These are phyloP conservation scores for Galeopterus variegatus DNA, from an alignment of 2,113 vertebrate genomes.

Conservation along the genomic window DNA sequence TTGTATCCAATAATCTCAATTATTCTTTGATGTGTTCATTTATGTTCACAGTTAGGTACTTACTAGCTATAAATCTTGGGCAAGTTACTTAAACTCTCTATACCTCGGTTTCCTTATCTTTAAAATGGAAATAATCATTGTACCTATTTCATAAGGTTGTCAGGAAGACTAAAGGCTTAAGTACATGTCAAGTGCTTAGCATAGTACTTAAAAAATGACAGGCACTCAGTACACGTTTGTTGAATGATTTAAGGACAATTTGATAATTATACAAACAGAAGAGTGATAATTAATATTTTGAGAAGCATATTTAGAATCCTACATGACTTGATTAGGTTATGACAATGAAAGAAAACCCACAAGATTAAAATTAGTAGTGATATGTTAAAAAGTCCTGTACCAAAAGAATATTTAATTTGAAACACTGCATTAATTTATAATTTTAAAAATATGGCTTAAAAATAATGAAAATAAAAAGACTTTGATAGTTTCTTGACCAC, in stretches of 20 bases:
- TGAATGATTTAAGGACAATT: slow-evolving; percentile 14
- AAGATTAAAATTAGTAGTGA: not conserved
- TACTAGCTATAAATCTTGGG: not conserved
- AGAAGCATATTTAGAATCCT: slow-evolving; percentile 17
- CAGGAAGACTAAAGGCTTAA: not conserved
- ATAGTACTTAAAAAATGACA: not conserved
- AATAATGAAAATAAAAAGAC: not conserved
- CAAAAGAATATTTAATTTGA: not conserved
- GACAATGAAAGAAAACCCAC: not conserved
- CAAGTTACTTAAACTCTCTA: not conserved
- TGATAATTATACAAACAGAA: not conserved
- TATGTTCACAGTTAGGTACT: not conserved
- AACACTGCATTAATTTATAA: not conserved
- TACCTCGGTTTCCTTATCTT: not conserved
- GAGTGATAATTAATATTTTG: not conserved
- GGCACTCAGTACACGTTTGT: not conserved
- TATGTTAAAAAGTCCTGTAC: not conserved
- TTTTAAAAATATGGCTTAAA: not conserved
- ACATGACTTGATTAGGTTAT: not conserved
- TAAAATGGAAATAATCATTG: not conserved
- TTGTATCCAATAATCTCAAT: not conserved
- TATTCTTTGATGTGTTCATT: not conserved
- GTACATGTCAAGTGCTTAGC: not conserved
- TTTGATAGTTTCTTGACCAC: not conserved
- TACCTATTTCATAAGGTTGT: not conserved